Percentiles rank a stretch among this genome's conserved stretches.
phyloP scores from a whole-genome alignment of 2,113 vertebrate species.

The Chauna torquata region DNA sequence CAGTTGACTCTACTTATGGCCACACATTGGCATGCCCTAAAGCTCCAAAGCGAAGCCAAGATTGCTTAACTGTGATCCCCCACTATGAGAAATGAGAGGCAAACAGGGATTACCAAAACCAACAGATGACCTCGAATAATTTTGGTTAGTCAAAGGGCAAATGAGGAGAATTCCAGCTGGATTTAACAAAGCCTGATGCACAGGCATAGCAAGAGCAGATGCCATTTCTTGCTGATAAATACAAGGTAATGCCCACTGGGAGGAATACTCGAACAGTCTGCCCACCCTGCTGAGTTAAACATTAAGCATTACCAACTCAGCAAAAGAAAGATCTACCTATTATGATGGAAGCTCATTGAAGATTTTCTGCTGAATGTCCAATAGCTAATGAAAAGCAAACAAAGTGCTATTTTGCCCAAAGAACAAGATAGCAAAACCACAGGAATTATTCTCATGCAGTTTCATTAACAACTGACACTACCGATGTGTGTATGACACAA shows the following conservation, averaged over 20 bases:
- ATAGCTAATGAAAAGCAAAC: constrained; percentile 10
- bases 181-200: constrained; percentile 8
- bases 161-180: neutral
- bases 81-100: neutral
- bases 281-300: neutral
- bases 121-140: neutral
- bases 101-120: neutral
- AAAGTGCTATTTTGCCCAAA: neutral
- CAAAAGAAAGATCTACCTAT: neutral
- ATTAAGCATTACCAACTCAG: neutral
- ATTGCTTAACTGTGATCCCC: neutral
- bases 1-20: neutral
- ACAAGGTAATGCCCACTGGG: constrained; percentile 17
- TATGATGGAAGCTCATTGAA: neutral
- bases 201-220: constrained; percentile 15
- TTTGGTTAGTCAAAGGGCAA: neutral
- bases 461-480: neutral
- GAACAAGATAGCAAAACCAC: neutral
- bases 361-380: constrained; percentile 10
- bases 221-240: constrained; percentile 25
- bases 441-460: neutral
- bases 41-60: neutral
- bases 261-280: neutral
- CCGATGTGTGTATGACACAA: neutral
- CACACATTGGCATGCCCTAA: neutral